Evolutionary conservation across 2,888 invertebrate genomes (phyloP), one percentile per base, ranked within the genome.

Genomic region (Epirrita christyi): DNA sequence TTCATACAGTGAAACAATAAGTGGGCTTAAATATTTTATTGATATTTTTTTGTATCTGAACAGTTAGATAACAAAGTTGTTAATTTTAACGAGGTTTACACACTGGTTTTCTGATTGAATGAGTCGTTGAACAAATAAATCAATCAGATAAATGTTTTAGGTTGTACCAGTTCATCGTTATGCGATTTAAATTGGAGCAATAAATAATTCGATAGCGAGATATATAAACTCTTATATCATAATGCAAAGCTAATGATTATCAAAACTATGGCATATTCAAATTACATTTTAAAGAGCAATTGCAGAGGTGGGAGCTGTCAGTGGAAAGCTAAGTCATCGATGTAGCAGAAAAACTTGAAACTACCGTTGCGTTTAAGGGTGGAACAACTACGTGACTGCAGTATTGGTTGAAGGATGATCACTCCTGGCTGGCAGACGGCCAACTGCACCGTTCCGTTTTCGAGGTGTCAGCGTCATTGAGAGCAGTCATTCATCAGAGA

Each of bases 381-480:
- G 43, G 21, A 49, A 42, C 6, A 47, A 55, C 48, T 52, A 64
- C 66, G 64, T 63, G 62, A 53, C 53, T 55, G 59, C 57, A 54
- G 41, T 46, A 13, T 48, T 43, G 64, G 28, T 55, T 55, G 67
- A 65, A 63, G 59, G 63, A 71, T 70, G 69, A 66, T 66, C 59
- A 62, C 38, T 51, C 51, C 60, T 40, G 14, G 34, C 65, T 81
- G 80, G 79, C 78, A 52, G 10, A 21, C 54, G 13, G 68, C 78
- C 79, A 81, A 73, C 41, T 21, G 49, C 79, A 79, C 72, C 42
- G 49, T 28, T 47, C 52, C 38, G 41, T 0, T 59, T 65, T 55
- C 62, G 53, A 61, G 65, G 56, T 71, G 67, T 71, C 71, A 70
- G 64, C 70, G 61, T 72, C 70, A 71, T 66, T 62, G 60, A 57